Base-by-base conservation (phyloP, 2,113 vertebrate species). In the Sclerurus mexicanus region DNA sequence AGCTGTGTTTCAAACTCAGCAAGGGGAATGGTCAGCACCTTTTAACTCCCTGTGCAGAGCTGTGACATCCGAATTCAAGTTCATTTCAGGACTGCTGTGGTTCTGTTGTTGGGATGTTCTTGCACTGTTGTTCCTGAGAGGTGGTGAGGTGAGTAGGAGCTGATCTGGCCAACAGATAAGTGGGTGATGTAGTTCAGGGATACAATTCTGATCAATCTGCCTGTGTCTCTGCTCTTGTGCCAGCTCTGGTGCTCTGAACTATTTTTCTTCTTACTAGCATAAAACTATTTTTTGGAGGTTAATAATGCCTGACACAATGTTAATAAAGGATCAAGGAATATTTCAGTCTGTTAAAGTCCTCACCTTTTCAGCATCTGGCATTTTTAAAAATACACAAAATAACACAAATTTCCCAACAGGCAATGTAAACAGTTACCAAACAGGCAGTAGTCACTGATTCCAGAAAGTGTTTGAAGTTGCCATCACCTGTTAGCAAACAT, bases 161-260 rank as follows among this genome's bases (percentile, higher is more conserved):
- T 72, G 37, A 58, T 33, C 53, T 63, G 42, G 23, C 53, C 59
- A 33, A 35, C 55, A 69, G 4, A 28, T 63, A 5, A 31, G 46
- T 3, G 4, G 50, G 33, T n/a, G 60, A 0, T n/a, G 35, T 18
- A 52, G 23, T 59, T 39, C 35, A 33, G 4, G 20, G 50, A 16
- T 59, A 28, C 2, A 22, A 33, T 37, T 78, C 31, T 84, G 42
- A 17, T 75, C 42, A 16, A 18, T 31, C 19, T 79, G 12, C 79
- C 64, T 78, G 12, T 73, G 58, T 52, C 42, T 95, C 19, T 27
- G 27, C 40, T 14, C 35, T 39, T 35, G 25, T 44, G 55, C n/a
- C n/a, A 67, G 22, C 46, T 78, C n/a, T 27, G 27, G 18, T 82
- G 31, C 39, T 78, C 28, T 46, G 18, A 85, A 40, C 23, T 39